phyloP scores from a whole-genome alignment of 2,113 vertebrate species.

The Athene cunicularia region DNA sequence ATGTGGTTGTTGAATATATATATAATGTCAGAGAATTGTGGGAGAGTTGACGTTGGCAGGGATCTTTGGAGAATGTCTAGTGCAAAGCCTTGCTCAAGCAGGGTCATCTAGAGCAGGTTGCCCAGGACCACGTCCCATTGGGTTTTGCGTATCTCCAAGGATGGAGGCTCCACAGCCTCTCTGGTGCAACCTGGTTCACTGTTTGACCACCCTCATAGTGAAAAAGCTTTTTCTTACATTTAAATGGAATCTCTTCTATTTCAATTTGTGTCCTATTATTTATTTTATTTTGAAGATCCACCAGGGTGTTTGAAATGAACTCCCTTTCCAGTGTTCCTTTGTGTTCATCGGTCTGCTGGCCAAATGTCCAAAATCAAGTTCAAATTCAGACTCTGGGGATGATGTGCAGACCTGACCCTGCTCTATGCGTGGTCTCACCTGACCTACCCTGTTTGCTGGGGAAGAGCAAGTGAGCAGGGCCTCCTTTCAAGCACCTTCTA shows the following conservation, averaged over 20 bases:
- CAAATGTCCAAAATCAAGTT: background rate
- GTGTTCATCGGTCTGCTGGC: rapidly evolving
- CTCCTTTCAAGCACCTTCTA: background rate
- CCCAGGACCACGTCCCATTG: rapidly evolving
- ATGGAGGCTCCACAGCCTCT: background rate
- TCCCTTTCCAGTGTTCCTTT: background rate
- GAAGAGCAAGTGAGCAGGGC: background rate
- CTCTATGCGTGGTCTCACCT: background rate
- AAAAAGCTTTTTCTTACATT: background rate
- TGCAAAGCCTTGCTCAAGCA: background rate
- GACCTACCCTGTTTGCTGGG: rapidly evolving
- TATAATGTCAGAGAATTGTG: background rate
- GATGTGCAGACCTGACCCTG: background rate
- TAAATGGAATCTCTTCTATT: background rate
- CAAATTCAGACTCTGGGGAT: background rate
- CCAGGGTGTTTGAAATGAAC: background rate
- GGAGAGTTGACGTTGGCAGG: background rate
- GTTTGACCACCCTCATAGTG: background rate
- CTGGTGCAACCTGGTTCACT: background rate
- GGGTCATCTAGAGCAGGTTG: background rate
- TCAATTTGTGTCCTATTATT: background rate
- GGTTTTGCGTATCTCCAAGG: background rate
- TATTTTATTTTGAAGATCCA: background rate
- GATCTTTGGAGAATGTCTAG: background rate
- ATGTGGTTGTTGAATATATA: background rate